Conservation (phyloP, 2,113 vertebrate genomes). For the Ondatra zibethicus region DNA sequence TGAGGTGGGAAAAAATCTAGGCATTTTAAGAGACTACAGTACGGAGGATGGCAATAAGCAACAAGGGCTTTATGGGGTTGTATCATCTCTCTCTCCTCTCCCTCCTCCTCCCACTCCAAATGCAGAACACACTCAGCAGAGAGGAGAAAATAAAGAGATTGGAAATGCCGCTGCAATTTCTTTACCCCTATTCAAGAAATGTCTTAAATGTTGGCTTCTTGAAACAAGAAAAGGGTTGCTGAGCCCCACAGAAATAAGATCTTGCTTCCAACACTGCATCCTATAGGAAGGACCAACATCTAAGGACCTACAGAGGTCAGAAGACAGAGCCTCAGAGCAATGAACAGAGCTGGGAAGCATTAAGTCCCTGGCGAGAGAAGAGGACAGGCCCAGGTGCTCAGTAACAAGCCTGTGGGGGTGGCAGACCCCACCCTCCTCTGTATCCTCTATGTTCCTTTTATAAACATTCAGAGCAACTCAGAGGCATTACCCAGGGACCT, state of each 20-base stretch:
- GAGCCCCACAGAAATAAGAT: neutral
- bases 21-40: neutral
- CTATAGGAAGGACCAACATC: neutral
- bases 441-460: neutral
- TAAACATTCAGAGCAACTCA: neutral
- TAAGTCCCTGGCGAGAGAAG: neutral
- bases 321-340: neutral
- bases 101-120: neutral
- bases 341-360: neutral
- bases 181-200: slow-evolving; percentile 9
- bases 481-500: neutral
- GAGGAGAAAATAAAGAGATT: slow-evolving; percentile 8
- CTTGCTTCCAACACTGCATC: neutral
- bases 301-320: slow-evolving; percentile 4
- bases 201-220: neutral
- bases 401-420: neutral
- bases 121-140: neutral
- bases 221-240: neutral
- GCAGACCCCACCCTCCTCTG: neutral
- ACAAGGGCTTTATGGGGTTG: neutral
- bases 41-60: neutral
- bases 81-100: no score
- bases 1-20: neutral
- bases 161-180: slow-evolving; percentile 7
- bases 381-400: neutral